Evolutionary conservation across 2,113 vertebrate species (phyloP).

Genomic region (Proterorhinus semilunaris): DNA sequence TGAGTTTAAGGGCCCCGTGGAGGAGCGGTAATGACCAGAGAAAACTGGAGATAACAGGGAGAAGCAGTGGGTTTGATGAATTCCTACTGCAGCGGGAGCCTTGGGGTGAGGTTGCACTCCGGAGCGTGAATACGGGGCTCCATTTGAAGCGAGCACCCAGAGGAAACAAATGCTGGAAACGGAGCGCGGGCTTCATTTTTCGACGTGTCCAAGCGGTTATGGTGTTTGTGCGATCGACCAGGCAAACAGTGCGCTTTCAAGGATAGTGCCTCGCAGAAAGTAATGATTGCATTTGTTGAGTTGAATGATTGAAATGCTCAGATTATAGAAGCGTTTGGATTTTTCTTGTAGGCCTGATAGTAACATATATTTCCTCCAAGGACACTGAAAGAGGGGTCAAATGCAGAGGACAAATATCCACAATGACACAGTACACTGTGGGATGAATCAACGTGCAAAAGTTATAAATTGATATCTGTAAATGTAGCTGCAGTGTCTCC

Average conservation of each 20-base stretch:
- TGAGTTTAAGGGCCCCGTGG: slow-evolving; percentile 1
- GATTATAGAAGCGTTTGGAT: too few relatives aligned
- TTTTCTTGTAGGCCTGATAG: too few relatives aligned
- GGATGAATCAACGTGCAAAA: too few relatives aligned
- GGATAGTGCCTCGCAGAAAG: background rate
- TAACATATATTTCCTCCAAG: too few relatives aligned
- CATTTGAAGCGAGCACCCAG: background rate
- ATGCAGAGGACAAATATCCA: too few relatives aligned
- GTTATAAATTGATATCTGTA: too few relatives aligned
- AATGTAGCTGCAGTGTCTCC: too few relatives aligned
- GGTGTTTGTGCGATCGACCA: background rate
- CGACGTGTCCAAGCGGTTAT: background rate
- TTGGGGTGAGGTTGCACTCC: background rate
- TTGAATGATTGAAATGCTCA: too few relatives aligned
- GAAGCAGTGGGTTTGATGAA: background rate
- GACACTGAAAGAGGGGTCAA: too few relatives aligned
- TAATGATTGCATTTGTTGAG: too few relatives aligned
- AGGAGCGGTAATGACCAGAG: background rate
- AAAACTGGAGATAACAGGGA: background rate
- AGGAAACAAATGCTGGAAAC: background rate
- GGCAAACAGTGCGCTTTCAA: background rate
- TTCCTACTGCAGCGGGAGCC: background rate
- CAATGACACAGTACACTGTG: too few relatives aligned
- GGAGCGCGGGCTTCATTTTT: background rate
- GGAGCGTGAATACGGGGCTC: background rate